phyloP scores from a whole-genome alignment of 2,797 vertebrate genomes.

The Bradypodion pumilum region DNA sequence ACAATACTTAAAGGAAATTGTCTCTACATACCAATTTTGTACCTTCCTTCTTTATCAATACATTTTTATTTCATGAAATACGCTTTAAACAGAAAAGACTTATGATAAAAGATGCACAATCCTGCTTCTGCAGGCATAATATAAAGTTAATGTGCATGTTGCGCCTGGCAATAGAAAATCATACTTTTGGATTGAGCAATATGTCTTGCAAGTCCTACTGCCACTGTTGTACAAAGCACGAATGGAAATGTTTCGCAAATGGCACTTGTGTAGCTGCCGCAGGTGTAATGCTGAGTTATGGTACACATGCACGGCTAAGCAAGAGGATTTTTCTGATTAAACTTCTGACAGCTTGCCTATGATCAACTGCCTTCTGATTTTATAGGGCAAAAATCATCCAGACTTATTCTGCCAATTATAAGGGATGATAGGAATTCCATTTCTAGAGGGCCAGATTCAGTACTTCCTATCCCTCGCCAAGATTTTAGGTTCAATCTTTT shows the following conservation, averaged over 20 bases:
- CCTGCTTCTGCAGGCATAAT: too few relatives aligned
- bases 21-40: neutral
- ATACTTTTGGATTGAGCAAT: too few relatives aligned
- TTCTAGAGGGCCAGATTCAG: neutral
- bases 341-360: neutral
- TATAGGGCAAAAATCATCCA: too few relatives aligned
- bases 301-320: too few relatives aligned
- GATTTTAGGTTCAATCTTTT: neutral
- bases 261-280: too few relatives aligned
- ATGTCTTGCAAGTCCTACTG: too few relatives aligned
- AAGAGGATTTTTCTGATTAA: neutral
- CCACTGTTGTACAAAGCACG: too few relatives aligned
- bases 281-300: too few relatives aligned
- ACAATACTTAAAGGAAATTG: neutral
- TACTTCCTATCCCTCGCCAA: neutral
- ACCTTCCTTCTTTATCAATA: neutral
- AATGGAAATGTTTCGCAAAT: too few relatives aligned
- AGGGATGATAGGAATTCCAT: neutral
- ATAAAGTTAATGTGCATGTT: too few relatives aligned
- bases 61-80: neutral
- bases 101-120: too few relatives aligned
- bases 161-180: too few relatives aligned
- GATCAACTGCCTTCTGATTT: neutral
- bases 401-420: neutral
- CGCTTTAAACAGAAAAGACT: neutral